Conservation (phyloP, 1,140 invertebrate genomes). For the Drosophila pruinosa region DNA sequence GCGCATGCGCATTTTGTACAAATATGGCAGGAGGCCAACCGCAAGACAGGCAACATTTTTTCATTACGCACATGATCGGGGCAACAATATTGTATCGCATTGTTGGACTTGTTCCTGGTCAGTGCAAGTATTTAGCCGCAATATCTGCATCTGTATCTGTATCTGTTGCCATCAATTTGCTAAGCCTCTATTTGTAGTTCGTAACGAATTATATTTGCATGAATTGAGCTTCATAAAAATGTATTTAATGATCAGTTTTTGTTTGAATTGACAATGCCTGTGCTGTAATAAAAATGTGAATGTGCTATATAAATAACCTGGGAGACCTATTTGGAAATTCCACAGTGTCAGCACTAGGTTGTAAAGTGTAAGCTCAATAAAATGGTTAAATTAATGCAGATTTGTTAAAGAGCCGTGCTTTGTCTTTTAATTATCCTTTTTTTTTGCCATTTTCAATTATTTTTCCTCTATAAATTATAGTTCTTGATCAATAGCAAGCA, state of each 20-base stretch:
- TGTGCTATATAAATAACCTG: slow-evolving; percentile 34
- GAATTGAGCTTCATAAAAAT: slow-evolving; percentile 9
- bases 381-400: background rate
- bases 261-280: slow-evolving; percentile 8
- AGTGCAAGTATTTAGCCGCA: slow-evolving; percentile 24
- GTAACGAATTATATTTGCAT: slow-evolving; percentile 44
- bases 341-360: slow-evolving; percentile 8
- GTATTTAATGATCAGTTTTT: slow-evolving; percentile 33
- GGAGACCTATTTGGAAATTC: slow-evolving; percentile 21
- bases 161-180: slow-evolving; percentile 23
- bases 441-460: background rate
- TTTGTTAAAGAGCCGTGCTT: slow-evolving; percentile 4
- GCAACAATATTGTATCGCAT: slow-evolving; percentile 13
- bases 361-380: slow-evolving; percentile 15
- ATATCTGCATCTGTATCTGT: background rate
- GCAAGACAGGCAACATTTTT: slow-evolving; percentile 38
- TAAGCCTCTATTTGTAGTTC: background rate
- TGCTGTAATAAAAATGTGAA: slow-evolving; percentile 33
- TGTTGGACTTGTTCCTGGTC: slow-evolving; percentile 25
- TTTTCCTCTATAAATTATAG: background rate
- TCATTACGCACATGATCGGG: slow-evolving; percentile 35
- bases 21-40: slow-evolving; percentile 56
- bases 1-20: slow-evolving; percentile 54
- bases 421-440: too few relatives aligned
- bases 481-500: background rate